A percentile compares a stretch with the other conserved stretches of the same genome.
These are phyloP conservation scores for Centroberyx gerrardi DNA, from an alignment of 2,797 vertebrate species.

Conservation along the genomic window DNA sequence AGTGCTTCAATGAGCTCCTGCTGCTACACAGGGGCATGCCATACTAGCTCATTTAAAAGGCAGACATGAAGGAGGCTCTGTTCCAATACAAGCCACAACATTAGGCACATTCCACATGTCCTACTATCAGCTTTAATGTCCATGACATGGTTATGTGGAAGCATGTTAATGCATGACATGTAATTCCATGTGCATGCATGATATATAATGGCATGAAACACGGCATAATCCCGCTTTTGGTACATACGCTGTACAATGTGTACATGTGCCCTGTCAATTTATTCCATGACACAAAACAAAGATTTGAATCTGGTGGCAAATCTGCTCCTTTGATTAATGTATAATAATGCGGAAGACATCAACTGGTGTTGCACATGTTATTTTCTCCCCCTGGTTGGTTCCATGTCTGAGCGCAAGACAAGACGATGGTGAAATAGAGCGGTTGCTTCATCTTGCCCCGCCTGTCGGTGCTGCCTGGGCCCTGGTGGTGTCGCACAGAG, in stretches of 20 bases:
- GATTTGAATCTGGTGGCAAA: conserved; percentile 34
- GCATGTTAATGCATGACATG: conserved; percentile 47
- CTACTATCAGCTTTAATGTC: conserved; percentile 37
- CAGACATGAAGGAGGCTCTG: conserved; percentile 28
- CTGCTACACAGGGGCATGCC: conserved; percentile 38
- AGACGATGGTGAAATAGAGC: conserved; percentile 43
- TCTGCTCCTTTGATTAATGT: conserved; percentile 39
- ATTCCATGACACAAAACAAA: conserved; percentile 8
- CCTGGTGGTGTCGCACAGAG: not conserved
- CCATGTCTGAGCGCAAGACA: not conserved
- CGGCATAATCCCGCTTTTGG: not conserved
- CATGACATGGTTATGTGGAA: conserved; percentile 33
- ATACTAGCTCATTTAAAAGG: conserved; percentile 21
- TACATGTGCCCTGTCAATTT: conserved; percentile 37
- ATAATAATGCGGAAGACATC: conserved; percentile 39
- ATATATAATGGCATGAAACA: conserved; percentile 34
- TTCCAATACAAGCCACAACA: conserved; percentile 25
- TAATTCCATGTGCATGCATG: conserved; percentile 56
- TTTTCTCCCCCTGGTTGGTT: conserved; percentile 14
- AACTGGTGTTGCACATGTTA: conserved; percentile 45
- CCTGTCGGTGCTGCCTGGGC: not conserved
- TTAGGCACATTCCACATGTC: conserved; percentile 34
- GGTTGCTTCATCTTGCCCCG: conserved; percentile 15
- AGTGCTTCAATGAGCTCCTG: conserved; percentile 57
- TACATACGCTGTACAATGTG: conserved; percentile 24